phyloP scores from a whole-genome alignment of 2,797 vertebrate species.

The Taeniopygia guttata region DNA sequence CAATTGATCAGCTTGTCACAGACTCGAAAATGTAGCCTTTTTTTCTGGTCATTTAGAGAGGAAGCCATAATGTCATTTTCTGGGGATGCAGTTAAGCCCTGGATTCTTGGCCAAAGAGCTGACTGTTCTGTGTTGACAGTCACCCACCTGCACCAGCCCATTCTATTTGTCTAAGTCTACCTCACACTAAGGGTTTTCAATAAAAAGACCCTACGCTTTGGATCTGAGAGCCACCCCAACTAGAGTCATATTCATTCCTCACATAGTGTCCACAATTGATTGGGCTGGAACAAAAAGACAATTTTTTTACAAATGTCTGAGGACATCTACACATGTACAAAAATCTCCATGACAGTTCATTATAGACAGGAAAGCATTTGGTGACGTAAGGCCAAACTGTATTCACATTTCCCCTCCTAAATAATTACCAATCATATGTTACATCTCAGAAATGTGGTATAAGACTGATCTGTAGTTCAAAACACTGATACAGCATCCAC shows the following conservation, averaged over 20 bases:
- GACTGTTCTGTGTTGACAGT: neutral
- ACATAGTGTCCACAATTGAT: neutral
- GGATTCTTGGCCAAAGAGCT: neutral
- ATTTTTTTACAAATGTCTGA: neutral
- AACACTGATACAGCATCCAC: conserved; percentile 47
- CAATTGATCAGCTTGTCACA: neutral
- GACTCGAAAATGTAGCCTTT: neutral
- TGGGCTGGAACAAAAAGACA: neutral
- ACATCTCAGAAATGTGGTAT: conserved; percentile 22
- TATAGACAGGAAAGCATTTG: neutral
- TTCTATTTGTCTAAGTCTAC: neutral
- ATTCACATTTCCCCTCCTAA: conserved; percentile 4
- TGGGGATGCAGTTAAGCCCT: neutral
- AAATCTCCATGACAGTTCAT: neutral
- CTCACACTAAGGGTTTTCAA: neutral
- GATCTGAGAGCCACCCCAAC: neutral
- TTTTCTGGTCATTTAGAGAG: neutral
- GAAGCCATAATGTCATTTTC: neutral
- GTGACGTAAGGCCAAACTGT: neutral
- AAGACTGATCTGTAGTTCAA: conserved; percentile 36
- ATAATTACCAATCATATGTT: conserved; percentile 44
- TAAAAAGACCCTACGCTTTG: neutral
- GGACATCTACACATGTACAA: neutral
- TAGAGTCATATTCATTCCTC: neutral
- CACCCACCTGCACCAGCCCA: neutral